Evolutionary conservation across 2,113 vertebrate genomes (phyloP), one percentile per base, ranked within the genome.

Genomic region (Coptodon bakossiorum): DNA sequence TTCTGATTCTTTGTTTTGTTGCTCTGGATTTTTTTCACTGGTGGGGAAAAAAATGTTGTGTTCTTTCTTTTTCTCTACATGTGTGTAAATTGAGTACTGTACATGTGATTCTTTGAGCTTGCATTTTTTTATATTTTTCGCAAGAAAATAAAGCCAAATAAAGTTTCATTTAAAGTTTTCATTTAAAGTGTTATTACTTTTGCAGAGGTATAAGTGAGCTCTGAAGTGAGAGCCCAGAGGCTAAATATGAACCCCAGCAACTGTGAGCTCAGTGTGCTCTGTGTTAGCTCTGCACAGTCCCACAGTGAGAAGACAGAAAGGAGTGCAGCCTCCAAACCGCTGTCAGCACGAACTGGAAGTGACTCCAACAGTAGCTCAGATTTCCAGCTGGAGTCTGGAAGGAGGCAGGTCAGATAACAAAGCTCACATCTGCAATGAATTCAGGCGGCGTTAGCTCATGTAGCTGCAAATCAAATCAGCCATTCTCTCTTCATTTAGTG

Each of bases 131-230:
- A 89, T 91, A 82, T 90, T 93, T 94, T 93, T 95, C 89, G 79
- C 84, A 95, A 93, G 81, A 94, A 94, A 94, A 94, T 38, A 85
- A 92, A 87, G 92, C 91, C 93, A 96, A 96, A 96, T 95, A 95
- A 96, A 78, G 45, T 78, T 78, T 78, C 73, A 52, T 52, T 78
- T 31, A 8, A 96, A 94, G 81, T 52, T 91, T 91, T 85, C 73
- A 81, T 91, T 91, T 68, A 17, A 92, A 90, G 9, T 38, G 0
- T 59, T 10, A 17, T 84, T 29, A 3, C 43, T 76, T 82, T 8
- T 48, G 61, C 50, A 56, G 73, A 78, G 27, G 34, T 61, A 17
- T 16, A 8, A 40, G 22, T 3, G 16, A 48, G 61, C 38, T 24
- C 43, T 78, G n/a, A 63, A 34, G 50, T 4, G 27, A 12, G 19